Evolutionary conservation across 1,140 invertebrate species (phyloP).

Genomic region (Limonius californicus): DNA sequence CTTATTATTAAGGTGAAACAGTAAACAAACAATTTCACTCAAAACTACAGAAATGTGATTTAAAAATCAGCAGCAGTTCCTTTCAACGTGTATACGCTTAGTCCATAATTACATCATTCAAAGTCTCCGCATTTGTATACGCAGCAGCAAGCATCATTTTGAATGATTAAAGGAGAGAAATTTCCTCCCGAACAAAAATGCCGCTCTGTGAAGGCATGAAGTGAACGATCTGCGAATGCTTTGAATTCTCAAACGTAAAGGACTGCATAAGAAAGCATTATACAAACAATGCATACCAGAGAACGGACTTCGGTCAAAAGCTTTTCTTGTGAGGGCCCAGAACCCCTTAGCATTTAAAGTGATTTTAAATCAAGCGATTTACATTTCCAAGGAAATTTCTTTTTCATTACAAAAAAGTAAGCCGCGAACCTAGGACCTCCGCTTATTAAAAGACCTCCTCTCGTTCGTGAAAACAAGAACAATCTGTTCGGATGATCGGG

Average conservation of each 20-base stretch:
- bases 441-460: constrained; percentile 2
- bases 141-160: background rate
- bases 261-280: constrained; percentile 42
- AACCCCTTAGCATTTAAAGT: constrained; percentile 44
- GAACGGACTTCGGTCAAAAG: constrained; percentile 27
- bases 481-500: constrained; percentile 6
- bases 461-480: background rate
- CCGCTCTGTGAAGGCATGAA: background rate
- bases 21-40: too few relatives aligned
- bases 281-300: constrained; percentile 41
- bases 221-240: constrained; percentile 22
- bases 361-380: constrained; percentile 42
- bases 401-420: background rate
- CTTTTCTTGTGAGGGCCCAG: constrained; percentile 26
- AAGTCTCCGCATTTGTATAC: too few relatives aligned
- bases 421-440: background rate
- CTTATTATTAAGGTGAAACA: too few relatives aligned
- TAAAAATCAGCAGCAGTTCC: too few relatives aligned
- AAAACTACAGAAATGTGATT: too few relatives aligned
- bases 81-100: too few relatives aligned
- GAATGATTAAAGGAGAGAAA: background rate
- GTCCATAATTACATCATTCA: too few relatives aligned
- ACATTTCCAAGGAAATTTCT: constrained; percentile 33
- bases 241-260: constrained; percentile 20
- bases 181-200: background rate